Percentiles rank a stretch among this genome's conserved stretches.
Conservation (phyloP, 2,113 vertebrate genomes). For the Oncorhynchus kisutch region DNA sequence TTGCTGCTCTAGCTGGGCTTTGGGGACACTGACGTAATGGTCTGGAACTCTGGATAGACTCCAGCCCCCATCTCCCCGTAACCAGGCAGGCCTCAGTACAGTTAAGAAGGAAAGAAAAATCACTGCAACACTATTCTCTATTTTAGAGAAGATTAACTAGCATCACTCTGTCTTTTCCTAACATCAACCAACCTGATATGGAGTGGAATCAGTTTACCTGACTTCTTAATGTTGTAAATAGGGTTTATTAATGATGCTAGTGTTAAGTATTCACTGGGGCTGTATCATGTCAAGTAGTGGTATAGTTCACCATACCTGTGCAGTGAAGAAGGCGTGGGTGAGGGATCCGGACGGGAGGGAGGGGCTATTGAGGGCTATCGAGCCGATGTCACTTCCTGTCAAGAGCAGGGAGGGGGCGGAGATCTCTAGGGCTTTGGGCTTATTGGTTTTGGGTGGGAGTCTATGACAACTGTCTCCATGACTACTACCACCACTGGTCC, state of each 20-base stretch:
- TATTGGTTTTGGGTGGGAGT: slow-evolving; percentile 90
- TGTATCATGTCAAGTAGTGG: background rate
- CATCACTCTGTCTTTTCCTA: background rate
- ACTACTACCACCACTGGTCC: slow-evolving; percentile 46
- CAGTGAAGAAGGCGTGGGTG: slow-evolving; percentile 93
- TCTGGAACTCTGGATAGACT: slow-evolving; percentile 26
- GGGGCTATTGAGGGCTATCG: slow-evolving; percentile 93
- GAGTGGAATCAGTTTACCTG: too few species aligned
- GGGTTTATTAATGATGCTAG: background rate
- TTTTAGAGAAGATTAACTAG: slow-evolving; percentile 16
- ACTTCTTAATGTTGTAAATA: background rate
- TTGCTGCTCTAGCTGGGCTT: slow-evolving; percentile 19
- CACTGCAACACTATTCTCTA: slow-evolving; percentile 4
- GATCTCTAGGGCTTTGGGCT: slow-evolving; percentile 95
- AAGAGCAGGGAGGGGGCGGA: slow-evolving; percentile 85
- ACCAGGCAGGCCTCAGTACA: slow-evolving; percentile 12
- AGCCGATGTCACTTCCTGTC: slow-evolving; percentile 85
- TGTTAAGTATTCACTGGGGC: background rate
- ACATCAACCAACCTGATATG: background rate
- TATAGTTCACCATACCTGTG: slow-evolving; percentile 79
- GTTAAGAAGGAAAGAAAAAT: slow-evolving; percentile 18
- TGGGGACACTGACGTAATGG: slow-evolving; percentile 38
- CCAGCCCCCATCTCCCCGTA: slow-evolving; percentile 10
- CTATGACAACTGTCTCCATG: slow-evolving; percentile 56
- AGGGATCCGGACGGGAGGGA: slow-evolving; percentile 91